Percentiles rank a stretch among this genome's conserved stretches.
phyloP scores from a whole-genome alignment of 2,113 vertebrate species.

The Condylura cristata region DNA sequence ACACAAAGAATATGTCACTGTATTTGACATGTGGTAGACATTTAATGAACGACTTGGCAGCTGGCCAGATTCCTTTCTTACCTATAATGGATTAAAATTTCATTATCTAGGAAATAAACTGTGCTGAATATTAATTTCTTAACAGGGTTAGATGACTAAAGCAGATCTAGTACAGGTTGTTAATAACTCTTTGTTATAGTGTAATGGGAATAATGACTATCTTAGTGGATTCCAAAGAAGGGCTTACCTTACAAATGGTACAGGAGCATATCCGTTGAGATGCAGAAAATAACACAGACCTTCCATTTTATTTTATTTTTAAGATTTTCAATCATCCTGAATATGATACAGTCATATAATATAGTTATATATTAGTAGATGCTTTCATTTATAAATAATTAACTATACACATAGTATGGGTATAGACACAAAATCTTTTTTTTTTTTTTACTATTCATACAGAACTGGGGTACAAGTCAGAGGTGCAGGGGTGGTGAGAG shows the following conservation, averaged over 20 bases:
- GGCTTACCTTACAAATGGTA: not conserved
- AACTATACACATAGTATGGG: not conserved
- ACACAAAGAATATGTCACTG: not conserved
- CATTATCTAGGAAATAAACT: not conserved
- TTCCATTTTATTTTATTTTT: not conserved
- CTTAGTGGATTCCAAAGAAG: not conserved
- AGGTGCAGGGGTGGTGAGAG: no score
- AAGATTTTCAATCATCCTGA: not conserved
- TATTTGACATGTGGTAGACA: not conserved
- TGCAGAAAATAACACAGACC: not conserved
- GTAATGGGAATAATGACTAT: not conserved
- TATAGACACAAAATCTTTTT: not conserved
- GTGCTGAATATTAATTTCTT: not conserved
- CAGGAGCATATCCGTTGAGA: not conserved
- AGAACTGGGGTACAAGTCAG: no score
- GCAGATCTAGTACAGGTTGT: not conserved
- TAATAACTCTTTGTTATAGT: not conserved
- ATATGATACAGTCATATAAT: not conserved
- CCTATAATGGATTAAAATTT: not conserved
- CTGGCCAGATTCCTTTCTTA: not conserved
- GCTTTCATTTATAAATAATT: constrained; percentile 18
- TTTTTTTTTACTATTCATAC: not conserved
- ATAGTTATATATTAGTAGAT: not conserved
- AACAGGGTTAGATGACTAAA: not conserved
- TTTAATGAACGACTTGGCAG: not conserved